phyloP scores from a whole-genome alignment of 2,113 vertebrate genomes.

The Cinclus mexicanus region DNA sequence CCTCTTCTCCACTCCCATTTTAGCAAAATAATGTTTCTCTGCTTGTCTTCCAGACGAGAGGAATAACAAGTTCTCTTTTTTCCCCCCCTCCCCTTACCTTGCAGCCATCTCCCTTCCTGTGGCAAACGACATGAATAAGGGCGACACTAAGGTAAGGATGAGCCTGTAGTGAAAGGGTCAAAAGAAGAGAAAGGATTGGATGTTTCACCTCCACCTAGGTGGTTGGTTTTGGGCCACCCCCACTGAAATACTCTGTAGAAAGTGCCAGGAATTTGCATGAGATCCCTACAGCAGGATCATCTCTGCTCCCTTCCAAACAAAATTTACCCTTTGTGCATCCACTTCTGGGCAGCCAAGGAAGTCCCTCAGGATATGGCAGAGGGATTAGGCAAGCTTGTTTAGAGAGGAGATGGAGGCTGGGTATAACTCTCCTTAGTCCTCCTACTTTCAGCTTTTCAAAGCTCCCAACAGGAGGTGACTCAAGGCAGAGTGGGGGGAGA shows the following conservation, averaged over 20 bases:
- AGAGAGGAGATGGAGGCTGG: background rate
- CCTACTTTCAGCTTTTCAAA: constrained; percentile 43
- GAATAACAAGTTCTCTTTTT: background rate
- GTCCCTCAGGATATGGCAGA: background rate
- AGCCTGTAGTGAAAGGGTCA: background rate
- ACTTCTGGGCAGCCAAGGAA: background rate
- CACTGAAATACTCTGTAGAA: background rate
- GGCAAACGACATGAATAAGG: constrained; percentile 70
- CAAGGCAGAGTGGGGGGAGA: constrained; percentile 37
- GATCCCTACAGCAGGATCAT: background rate
- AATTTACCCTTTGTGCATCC: background rate
- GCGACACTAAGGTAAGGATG: constrained; percentile 78
- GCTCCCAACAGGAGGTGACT: constrained; percentile 35
- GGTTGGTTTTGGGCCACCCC: background rate
- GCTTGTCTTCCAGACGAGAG: background rate
- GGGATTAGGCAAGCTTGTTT: background rate
- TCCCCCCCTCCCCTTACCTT: background rate
- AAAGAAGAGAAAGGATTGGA: background rate
- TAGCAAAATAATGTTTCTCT: background rate
- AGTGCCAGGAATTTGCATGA: background rate
- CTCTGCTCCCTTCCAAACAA: background rate
- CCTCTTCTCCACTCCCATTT: background rate
- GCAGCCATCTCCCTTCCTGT: constrained; percentile 76
- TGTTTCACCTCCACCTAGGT: background rate
- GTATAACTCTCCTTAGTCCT: background rate